Base-by-base conservation (phyloP, 2,113 vertebrate species). In the Donacobius atricapilla region DNA sequence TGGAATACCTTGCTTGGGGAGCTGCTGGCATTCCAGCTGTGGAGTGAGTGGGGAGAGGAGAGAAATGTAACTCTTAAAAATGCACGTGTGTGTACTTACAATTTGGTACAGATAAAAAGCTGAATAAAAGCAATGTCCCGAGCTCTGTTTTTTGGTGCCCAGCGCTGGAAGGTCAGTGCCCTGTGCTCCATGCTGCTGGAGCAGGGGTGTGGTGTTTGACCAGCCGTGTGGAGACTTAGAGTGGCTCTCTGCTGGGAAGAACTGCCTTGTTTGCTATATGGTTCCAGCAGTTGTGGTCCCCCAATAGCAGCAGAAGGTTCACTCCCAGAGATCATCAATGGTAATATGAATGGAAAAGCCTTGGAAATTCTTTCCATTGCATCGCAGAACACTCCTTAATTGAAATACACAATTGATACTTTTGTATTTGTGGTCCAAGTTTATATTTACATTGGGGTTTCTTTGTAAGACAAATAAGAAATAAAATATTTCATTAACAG, bases 291-390 rank as follows among this genome's bases (percentile, higher is more conserved):
- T 30, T 44, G n/a, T 0, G 2, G 3, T 48, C 35, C 40, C 22
- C 42, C 37, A 7, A 1, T 1, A 33, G 39, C 60, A 58, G 4
- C 61, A 42, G 33, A 6, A 58, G 6, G 3, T 37, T 71, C 35
- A 8, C 9, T 28, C n/a, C 80, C 3, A 1, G 10, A 40, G 4
- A 13, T n/a, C 13, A 13, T n/a, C 13, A 21, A 3, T 2, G 0
- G 10, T 7, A 35, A 11, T 7, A 6, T 1, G 10, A 35, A 30
- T 1, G 22, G 16, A 19, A 87, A 82, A 70, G 15, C 65, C 35
- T 44, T 27, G 39, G n/a, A 35, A 68, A 2, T 23, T 82, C 31
- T 27, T 45, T 75, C 18, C 2, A 1, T 28, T 30, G 42, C 20
- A 27, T n/a, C 9, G 8, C 2, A 11, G 6, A 21, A n/a, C 4